Percentiles rank a stretch among this genome's conserved stretches.
Evolutionary conservation across 1,140 invertebrate species (phyloP).

Genomic region (Pogonomyrmex barbatus): DNA sequence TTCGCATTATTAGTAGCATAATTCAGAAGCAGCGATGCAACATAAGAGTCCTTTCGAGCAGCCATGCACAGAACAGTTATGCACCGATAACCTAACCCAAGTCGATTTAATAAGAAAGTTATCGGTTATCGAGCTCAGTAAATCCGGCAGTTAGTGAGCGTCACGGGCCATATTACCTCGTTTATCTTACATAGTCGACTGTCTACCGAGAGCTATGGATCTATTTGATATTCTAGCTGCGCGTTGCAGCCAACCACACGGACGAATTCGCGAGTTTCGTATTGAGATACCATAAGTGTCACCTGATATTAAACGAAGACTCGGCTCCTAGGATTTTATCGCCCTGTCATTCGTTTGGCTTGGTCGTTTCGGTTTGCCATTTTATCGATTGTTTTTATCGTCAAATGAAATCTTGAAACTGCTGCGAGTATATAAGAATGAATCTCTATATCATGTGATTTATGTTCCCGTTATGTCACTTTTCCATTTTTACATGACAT

Average conservation of each 20-base stretch:
- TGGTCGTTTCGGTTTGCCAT: slow-evolving; percentile 35
- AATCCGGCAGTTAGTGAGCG: slow-evolving; percentile 81
- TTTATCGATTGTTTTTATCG: slow-evolving; percentile 32
- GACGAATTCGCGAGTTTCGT: slow-evolving; percentile 62
- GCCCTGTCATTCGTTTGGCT: slow-evolving; percentile 2
- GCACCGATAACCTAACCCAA: slow-evolving; percentile 65
- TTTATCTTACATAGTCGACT: slow-evolving; percentile 79
- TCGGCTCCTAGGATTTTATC: slow-evolving; percentile 19
- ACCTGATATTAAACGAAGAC: slow-evolving; percentile 34
- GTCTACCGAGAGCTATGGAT: slow-evolving; percentile 72
- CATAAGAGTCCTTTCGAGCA: slow-evolving; percentile 29
- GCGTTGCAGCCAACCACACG: slow-evolving; percentile 68
- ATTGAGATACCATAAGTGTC: slow-evolving; percentile 41
- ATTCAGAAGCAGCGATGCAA: slow-evolving; percentile 50
- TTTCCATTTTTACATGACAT: background rate
- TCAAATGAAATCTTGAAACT: background rate
- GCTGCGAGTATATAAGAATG: background rate
- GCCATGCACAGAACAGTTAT: slow-evolving; percentile 31
- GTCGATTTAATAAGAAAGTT: slow-evolving; percentile 81
- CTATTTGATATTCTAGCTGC: slow-evolving; percentile 81
- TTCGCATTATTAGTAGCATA: slow-evolving; percentile 19
- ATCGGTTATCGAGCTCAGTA: slow-evolving; percentile 80
- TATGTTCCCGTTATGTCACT: background rate
- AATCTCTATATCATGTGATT: background rate
- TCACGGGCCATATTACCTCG: slow-evolving; percentile 81